A percentile compares a stretch with the other conserved stretches of the same genome.
phyloP scores from a whole-genome alignment of 2,113 vertebrate genomes.

The Xenopus laevis region DNA sequence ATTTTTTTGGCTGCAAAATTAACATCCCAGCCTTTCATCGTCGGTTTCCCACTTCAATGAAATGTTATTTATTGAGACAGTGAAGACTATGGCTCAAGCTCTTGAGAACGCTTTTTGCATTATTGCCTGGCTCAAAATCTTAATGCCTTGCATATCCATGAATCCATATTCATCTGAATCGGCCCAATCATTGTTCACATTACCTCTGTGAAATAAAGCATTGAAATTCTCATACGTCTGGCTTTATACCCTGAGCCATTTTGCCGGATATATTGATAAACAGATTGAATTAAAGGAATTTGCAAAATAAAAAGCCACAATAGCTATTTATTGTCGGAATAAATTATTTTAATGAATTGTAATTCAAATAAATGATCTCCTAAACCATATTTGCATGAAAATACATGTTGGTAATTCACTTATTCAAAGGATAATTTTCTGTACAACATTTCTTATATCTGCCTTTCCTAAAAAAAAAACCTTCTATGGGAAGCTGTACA shows the following conservation, averaged over 20 bases:
- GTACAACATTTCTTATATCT: neutral
- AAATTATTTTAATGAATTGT: constrained; percentile 18
- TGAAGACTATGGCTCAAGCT: neutral
- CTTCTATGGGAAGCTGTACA: too few relatives aligned
- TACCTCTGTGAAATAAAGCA: neutral
- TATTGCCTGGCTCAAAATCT: neutral
- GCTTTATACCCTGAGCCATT: neutral
- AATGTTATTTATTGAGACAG: constrained; percentile 3
- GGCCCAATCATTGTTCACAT: neutral
- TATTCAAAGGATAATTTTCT: neutral
- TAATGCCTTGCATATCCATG: constrained; percentile 1
- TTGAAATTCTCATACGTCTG: neutral
- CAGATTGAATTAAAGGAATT: constrained; percentile 18
- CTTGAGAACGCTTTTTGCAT: constrained; percentile 7
- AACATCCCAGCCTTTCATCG: neutral
- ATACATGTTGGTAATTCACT: neutral
- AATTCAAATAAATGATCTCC: constrained; percentile 11
- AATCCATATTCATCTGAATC: neutral
- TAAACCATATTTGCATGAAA: constrained; percentile 22
- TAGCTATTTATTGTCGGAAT: constrained; percentile 8
- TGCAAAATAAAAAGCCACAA: neutral
- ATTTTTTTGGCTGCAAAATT: neutral
- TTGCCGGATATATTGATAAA: constrained; percentile 18
- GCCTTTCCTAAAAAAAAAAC: neutral
- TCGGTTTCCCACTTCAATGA: neutral